Conservation (phyloP, 2,113 vertebrate genomes). For the Glaucomys volans region DNA sequence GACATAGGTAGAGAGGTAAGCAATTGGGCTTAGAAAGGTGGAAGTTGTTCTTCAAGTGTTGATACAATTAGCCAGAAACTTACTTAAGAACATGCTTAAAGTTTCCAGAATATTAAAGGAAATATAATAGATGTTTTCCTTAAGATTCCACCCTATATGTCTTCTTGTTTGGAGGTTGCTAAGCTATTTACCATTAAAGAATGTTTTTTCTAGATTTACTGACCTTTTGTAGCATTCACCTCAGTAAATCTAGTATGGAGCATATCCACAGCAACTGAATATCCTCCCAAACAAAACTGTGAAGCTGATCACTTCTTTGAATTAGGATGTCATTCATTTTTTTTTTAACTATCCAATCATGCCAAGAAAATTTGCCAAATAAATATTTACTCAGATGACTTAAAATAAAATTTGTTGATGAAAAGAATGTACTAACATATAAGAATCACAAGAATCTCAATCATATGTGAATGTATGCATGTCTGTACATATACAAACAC, state of each 20-base stretch:
- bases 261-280: background rate
- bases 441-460: conserved; percentile 24
- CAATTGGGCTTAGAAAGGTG: background rate
- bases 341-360: background rate
- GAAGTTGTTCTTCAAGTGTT: background rate
- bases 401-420: background rate
- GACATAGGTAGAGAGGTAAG: background rate
- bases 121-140: background rate
- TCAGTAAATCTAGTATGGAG: background rate
- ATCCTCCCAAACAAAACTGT: background rate
- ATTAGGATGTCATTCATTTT: background rate
- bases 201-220: background rate
- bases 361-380: background rate
- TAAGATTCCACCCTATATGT: background rate
- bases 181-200: background rate
- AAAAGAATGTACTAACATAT: background rate
- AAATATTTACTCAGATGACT: background rate
- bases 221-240: background rate
- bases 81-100: background rate
- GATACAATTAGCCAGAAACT: background rate
- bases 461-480: background rate
- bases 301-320: background rate
- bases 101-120: background rate
- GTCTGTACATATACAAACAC: background rate
- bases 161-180: background rate